Conservation (phyloP, 2,888 invertebrate genomes). For the Bimastos eiseni region DNA sequence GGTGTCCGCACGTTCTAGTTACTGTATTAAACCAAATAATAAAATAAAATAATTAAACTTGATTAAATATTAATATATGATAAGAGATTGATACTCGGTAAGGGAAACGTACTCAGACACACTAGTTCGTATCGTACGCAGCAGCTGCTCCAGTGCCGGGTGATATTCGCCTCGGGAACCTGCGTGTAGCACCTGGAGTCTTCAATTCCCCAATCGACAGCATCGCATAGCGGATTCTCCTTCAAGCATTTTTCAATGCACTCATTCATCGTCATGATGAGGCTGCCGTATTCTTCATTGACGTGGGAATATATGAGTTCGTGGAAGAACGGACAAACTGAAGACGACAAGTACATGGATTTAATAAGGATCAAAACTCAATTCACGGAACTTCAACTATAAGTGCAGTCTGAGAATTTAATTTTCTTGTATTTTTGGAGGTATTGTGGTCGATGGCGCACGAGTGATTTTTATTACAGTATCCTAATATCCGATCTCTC, state of each 20-base stretch:
- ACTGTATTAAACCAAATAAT: too few relatives aligned
- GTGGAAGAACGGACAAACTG: not conserved
- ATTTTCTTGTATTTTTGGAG: too few relatives aligned
- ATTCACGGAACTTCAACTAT: too few relatives aligned
- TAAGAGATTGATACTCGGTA: not conserved
- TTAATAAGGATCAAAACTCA: too few relatives aligned
- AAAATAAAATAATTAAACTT: too few relatives aligned
- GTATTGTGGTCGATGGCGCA: too few relatives aligned
- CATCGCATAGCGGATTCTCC: slow-evolving; percentile 33
- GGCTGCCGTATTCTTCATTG: slow-evolving; percentile 19
- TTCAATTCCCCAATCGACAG: slow-evolving; percentile 17
- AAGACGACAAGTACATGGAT: too few relatives aligned
- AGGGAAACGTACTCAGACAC: slow-evolving; percentile 20
- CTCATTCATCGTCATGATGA: not conserved
- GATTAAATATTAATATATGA: too few relatives aligned
- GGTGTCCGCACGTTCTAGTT: too few relatives aligned
- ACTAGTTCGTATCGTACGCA: slow-evolving; percentile 33
- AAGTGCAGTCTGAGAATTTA: too few relatives aligned
- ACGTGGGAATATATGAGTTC: slow-evolving; percentile 9
- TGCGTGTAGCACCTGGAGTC: slow-evolving; percentile 32
- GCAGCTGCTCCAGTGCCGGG: slow-evolving; percentile 18
- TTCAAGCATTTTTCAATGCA: slow-evolving; percentile 23
- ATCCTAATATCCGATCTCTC: too few relatives aligned
- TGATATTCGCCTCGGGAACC: not conserved
- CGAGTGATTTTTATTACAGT: too few relatives aligned